phyloP scores from a whole-genome alignment of 2,113 vertebrate genomes.

The Buteo buteo region DNA sequence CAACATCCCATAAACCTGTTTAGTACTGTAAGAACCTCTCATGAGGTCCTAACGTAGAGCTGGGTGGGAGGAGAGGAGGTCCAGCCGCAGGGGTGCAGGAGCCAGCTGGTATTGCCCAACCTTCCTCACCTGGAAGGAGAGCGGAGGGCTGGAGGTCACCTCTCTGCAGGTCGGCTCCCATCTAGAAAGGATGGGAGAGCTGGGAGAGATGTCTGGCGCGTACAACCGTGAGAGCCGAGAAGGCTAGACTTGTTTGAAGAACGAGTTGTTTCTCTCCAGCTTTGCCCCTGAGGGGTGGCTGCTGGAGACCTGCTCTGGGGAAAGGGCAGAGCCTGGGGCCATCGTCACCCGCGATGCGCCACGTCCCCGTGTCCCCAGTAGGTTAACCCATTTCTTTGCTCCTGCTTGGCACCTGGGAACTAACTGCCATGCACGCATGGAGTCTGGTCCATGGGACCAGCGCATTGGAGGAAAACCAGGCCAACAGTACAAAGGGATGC shows the following conservation, averaged over 20 bases:
- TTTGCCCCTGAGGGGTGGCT: background rate
- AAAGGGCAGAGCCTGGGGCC: background rate
- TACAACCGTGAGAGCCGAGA: rapidly evolving
- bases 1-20: background rate
- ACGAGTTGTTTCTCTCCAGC: background rate
- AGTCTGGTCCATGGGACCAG: background rate
- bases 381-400: background rate
- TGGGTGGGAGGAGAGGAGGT: background rate
- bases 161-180: background rate
- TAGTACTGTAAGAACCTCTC: background rate
- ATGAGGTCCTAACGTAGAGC: background rate
- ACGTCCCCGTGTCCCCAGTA: rapidly evolving
- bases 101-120: background rate
- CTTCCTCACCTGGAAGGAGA: background rate
- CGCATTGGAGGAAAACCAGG: too few species aligned
- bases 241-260: background rate
- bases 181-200: background rate
- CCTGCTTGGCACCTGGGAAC: background rate
- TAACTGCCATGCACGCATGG: rapidly evolving
- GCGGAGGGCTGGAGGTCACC: background rate
- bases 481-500: background rate
- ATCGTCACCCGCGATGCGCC: background rate
- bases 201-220: background rate
- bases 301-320: background rate
- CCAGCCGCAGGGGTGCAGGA: background rate